Conservation (phyloP, 2,888 invertebrate species). For the Oscheius sp. region DNA sequence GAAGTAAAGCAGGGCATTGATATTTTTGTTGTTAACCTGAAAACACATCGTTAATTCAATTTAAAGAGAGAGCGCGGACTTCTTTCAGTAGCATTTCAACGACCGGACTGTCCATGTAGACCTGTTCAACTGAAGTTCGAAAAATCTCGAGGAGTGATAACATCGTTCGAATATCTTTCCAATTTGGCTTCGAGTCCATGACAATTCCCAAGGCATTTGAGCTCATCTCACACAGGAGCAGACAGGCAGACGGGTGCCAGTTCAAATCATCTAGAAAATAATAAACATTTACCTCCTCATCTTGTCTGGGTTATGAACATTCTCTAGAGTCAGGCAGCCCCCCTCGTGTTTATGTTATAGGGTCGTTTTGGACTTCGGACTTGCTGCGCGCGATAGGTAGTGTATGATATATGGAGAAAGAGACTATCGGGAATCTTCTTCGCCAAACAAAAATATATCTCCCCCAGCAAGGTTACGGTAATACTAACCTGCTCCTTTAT, state of each 20-base stretch:
- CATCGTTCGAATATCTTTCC: constrained; percentile 47
- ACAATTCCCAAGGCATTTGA: constrained; percentile 59
- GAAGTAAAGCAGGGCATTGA: constrained; percentile 53
- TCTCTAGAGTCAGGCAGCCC: background rate
- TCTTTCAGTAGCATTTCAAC: constrained; percentile 63
- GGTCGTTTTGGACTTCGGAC: constrained; percentile 2
- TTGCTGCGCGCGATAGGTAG: background rate
- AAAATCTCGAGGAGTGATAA: constrained; percentile 55
- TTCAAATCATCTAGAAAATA: constrained; percentile 38
- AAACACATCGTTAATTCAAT: constrained; percentile 11
- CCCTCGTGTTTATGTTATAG: too few relatives aligned
- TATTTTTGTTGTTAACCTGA: constrained; percentile 62
- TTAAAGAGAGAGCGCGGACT: constrained; percentile 33
- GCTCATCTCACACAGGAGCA: constrained; percentile 59
- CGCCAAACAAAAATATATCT: constrained; percentile 7
- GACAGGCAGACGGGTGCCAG: constrained; percentile 62
- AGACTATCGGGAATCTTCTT: background rate
- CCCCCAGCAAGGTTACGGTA: background rate
- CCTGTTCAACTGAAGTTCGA: constrained; percentile 53
- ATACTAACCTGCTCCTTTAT: constrained; percentile 16
- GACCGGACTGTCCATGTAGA: constrained; percentile 63
- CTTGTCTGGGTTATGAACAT: background rate
- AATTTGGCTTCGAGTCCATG: constrained; percentile 56
- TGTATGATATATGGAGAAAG: constrained; percentile 21
- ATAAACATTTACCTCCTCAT: too few relatives aligned